Evolutionary conservation across 2,797 vertebrate genomes (phyloP).

Genomic region (Gila robusta): DNA sequence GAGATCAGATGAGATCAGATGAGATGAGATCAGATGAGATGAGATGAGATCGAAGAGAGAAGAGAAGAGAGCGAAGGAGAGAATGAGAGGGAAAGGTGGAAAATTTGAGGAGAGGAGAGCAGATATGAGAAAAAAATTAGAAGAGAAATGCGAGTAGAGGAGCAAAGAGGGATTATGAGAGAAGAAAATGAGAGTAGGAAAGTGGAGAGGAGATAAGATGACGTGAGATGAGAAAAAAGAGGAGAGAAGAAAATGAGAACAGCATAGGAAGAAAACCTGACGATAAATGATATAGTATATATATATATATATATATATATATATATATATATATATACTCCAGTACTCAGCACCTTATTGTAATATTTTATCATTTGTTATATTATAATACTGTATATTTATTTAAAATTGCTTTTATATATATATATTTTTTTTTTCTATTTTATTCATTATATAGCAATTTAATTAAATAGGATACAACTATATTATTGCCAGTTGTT

Average conservation of each 20-base stretch:
- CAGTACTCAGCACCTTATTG: neutral
- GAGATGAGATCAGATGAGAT: conserved; percentile 3
- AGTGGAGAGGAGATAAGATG: neutral
- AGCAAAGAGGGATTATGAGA: neutral
- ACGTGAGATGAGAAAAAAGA: neutral
- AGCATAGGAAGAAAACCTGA: neutral
- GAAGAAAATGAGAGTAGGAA: neutral
- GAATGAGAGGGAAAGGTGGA: neutral
- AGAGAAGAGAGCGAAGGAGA: neutral
- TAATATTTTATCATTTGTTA: neutral
- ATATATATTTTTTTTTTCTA: too few relatives aligned
- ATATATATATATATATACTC: too few relatives aligned
- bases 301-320: too few relatives aligned
- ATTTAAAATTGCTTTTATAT: too few relatives aligned
- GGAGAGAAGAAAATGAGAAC: neutral
- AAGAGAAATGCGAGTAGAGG: neutral
- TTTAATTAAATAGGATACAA: too few relatives aligned
- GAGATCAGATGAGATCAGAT: conserved; percentile 19
- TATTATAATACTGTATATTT: neutral
- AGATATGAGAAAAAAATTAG: neutral
- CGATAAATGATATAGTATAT: too few relatives aligned
- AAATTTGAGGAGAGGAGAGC: neutral
- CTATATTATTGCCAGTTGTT: neutral
- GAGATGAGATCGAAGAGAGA: neutral
- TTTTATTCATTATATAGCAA: neutral